phyloP scores from a whole-genome alignment of 1,140 invertebrate species.

The Calephelis virginiensis region DNA sequence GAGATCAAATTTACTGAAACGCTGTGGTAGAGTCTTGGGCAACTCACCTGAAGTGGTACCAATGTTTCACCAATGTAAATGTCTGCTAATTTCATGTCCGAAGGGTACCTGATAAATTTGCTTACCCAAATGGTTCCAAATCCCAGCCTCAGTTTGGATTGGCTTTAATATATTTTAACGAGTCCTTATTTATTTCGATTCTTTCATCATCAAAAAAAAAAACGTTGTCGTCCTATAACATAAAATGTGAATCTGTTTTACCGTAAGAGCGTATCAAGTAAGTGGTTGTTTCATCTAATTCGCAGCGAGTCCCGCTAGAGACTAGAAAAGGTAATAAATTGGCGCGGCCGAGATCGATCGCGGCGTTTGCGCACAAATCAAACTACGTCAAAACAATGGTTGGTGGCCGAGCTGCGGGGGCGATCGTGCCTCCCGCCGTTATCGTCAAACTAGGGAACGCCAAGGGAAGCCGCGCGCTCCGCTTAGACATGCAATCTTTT shows the following conservation, averaged over 20 bases:
- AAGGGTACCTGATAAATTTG: too few relatives aligned
- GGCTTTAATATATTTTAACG: too few relatives aligned
- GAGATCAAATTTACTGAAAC: too few relatives aligned
- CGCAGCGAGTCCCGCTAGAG: constrained; percentile 45
- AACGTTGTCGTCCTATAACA: neutral
- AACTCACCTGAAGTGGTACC: too few relatives aligned
- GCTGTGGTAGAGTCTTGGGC: too few relatives aligned
- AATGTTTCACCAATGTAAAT: too few relatives aligned
- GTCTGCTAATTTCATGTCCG: too few relatives aligned
- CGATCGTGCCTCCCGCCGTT: constrained; percentile 59
- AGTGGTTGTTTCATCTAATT: constrained; percentile 39
- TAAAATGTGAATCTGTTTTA: neutral
- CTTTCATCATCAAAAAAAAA: too few relatives aligned
- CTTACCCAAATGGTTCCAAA: too few relatives aligned
- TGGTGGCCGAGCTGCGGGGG: constrained; percentile 54
- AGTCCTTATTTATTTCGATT: too few relatives aligned
- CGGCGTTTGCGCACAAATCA: constrained; percentile 62
- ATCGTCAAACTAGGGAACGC: constrained; percentile 39
- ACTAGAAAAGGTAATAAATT: constrained; percentile 66
- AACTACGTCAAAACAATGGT: constrained; percentile 60
- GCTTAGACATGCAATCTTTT: constrained; percentile 20
- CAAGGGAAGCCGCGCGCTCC: constrained; percentile 16
- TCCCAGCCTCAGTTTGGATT: too few relatives aligned
- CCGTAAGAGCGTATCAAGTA: constrained; percentile 13
- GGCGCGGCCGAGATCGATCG: constrained; percentile 51